phyloP scores from a whole-genome alignment of 2,888 invertebrate genomes.

The Pseudococcus viburni region DNA sequence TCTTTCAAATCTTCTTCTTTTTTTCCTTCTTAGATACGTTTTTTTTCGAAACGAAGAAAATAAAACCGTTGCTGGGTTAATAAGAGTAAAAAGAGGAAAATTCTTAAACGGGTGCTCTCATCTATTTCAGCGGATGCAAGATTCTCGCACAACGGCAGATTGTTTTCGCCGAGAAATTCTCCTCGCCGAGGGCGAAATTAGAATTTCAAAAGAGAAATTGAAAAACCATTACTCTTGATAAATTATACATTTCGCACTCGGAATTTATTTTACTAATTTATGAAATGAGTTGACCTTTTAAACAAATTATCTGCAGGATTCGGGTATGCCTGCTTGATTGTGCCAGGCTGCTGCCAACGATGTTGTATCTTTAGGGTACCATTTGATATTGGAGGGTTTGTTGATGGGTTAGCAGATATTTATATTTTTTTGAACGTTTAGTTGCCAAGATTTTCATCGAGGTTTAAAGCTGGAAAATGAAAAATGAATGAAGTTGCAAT shows the following conservation, averaged over 20 bases:
- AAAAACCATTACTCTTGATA: slow-evolving; percentile 48
- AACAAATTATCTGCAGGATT: slow-evolving; percentile 19
- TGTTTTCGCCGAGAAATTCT: neutral
- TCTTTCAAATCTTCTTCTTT: neutral
- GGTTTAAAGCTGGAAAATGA: no score
- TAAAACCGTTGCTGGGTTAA: slow-evolving; percentile 26
- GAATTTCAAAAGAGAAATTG: slow-evolving; percentile 52
- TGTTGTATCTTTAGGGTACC: neutral
- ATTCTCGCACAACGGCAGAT: neutral
- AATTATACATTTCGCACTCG: slow-evolving; percentile 47
- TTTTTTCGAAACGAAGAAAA: neutral
- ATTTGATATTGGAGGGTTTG: neutral
- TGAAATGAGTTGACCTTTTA: slow-evolving; percentile 40
- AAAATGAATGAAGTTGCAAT: no score
- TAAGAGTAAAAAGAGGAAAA: slow-evolving; percentile 1
- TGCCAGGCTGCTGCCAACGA: neutral
- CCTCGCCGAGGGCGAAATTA: slow-evolving; percentile 10
- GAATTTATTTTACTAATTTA: slow-evolving; percentile 50
- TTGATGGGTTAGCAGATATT: no score
- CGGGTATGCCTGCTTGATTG: neutral
- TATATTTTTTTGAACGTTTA: no score
- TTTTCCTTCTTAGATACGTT: neutral
- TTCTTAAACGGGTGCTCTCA: neutral
- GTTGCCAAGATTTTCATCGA: no score
- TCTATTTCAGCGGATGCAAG: slow-evolving; percentile 4